Percentiles rank a stretch among this genome's conserved stretches.
Evolutionary conservation across 2,888 invertebrate species (phyloP).

Genomic region (Xiphydria camelus): DNA sequence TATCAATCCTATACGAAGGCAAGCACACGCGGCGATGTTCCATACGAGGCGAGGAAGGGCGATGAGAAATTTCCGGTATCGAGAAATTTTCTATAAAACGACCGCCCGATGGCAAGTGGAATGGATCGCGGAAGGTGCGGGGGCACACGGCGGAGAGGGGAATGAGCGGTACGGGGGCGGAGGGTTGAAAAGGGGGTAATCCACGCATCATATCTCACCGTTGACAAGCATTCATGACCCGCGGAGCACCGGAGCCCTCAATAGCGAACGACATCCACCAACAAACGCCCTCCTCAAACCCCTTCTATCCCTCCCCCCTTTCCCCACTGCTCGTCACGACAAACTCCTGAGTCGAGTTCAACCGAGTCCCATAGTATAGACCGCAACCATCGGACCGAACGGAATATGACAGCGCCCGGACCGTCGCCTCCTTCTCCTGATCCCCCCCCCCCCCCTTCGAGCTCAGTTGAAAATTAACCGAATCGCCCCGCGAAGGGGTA

Average conservation of each 20-base stretch:
- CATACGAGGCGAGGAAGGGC: no score
- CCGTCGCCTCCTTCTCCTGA: no score
- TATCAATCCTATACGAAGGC: no score
- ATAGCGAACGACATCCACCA: slow-evolving; percentile 46
- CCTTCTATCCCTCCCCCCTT: slow-evolving; percentile 13
- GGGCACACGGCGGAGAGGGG: slow-evolving; percentile 20
- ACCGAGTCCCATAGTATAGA: slow-evolving; percentile 24
- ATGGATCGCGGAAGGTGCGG: slow-evolving; percentile 9
- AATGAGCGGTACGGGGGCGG: slow-evolving; percentile 9
- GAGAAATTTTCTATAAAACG: slow-evolving; percentile 20
- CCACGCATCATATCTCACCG: slow-evolving; percentile 50
- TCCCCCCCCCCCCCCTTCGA: no score
- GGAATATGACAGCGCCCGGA: slow-evolving; percentile 25
- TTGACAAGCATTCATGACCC: slow-evolving; percentile 52
- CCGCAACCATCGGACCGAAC: slow-evolving; percentile 31
- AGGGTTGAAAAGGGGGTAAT: slow-evolving; percentile 32
- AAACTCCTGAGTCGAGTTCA: slow-evolving; percentile 7
- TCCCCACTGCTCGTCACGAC: slow-evolving; percentile 7
- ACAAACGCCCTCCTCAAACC: slow-evolving; percentile 29
- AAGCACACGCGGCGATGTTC: no score
- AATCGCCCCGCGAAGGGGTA: slow-evolving; percentile 34
- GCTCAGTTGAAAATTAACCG: slow-evolving; percentile 37
- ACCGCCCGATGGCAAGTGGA: slow-evolving; percentile 6
- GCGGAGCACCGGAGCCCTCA: slow-evolving; percentile 36
- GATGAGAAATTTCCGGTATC: slow-evolving; percentile 6